Conservation (phyloP, 2,113 vertebrate genomes). For the Chionomys nivalis region DNA sequence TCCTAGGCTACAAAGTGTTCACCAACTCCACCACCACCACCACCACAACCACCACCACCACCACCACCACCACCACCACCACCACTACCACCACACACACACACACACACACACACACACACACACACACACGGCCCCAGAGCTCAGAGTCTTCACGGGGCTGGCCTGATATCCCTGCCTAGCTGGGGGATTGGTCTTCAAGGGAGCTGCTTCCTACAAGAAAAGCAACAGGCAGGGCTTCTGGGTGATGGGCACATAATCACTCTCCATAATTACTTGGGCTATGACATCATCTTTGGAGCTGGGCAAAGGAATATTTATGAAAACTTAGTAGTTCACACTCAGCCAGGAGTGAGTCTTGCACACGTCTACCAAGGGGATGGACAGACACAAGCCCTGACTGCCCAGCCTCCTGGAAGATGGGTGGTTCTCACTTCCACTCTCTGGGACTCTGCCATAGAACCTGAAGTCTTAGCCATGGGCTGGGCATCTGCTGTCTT, state of each 20-base stretch:
- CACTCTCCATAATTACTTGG: not conserved
- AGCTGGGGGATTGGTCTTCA: not conserved
- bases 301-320: accelerated
- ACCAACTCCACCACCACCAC: too few species aligned
- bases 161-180: not conserved
- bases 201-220: not conserved
- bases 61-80: too few species aligned
- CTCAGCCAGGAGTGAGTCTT: not conserved
- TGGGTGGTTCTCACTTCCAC: not conserved
- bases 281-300: not conserved
- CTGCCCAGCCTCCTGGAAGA: not conserved
- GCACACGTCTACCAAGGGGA: not conserved
- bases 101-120: too few species aligned
- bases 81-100: too few species aligned
- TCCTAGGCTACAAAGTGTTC: not conserved
- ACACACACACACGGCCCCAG: too few species aligned
- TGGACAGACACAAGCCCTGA: not conserved
- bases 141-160: not conserved
- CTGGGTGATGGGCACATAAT: not conserved
- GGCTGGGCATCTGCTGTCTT: not conserved
- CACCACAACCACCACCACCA: too few species aligned
- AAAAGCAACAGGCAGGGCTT: not conserved
- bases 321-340: not conserved
- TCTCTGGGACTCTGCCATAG: not conserved
- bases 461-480: not conserved